phyloP scores from a whole-genome alignment of 2,797 vertebrate species.

The Sternotherus odoratus region DNA sequence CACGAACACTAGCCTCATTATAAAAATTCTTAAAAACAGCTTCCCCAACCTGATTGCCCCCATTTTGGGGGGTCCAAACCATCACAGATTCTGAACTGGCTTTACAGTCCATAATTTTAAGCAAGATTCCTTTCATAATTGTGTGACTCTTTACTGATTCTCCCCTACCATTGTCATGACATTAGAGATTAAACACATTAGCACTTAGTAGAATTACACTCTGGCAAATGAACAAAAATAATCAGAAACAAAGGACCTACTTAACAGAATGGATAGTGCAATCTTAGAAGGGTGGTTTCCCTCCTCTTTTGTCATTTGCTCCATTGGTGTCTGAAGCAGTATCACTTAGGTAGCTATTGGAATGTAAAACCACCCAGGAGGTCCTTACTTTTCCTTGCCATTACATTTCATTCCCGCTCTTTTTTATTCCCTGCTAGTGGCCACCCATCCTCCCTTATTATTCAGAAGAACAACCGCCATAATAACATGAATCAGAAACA shows the following conservation, averaged over 20 bases:
- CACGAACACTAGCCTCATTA: neutral
- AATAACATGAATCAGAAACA: neutral
- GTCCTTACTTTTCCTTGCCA: neutral
- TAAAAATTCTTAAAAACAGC: neutral
- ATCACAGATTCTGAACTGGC: neutral
- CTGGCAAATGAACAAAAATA: neutral
- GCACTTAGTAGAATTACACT: neutral
- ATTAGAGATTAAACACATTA: neutral
- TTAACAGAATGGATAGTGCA: neutral
- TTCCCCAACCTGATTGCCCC: neutral
- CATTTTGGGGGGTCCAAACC: no score
- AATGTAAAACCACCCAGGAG: neutral
- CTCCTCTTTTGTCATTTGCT: neutral
- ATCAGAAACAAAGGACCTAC: neutral
- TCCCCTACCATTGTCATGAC: neutral
- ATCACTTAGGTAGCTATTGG: neutral
- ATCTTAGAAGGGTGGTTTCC: neutral
- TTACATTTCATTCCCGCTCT: neutral
- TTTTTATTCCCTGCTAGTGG: neutral
- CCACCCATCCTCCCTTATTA: neutral
- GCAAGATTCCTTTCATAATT: neutral
- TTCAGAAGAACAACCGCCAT: neutral
- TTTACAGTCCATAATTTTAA: rapidly evolving
- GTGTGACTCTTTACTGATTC: neutral
- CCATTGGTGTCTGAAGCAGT: neutral